phyloP scores from a whole-genome alignment of 1,140 invertebrate genomes.

The Lepidurus apus region DNA sequence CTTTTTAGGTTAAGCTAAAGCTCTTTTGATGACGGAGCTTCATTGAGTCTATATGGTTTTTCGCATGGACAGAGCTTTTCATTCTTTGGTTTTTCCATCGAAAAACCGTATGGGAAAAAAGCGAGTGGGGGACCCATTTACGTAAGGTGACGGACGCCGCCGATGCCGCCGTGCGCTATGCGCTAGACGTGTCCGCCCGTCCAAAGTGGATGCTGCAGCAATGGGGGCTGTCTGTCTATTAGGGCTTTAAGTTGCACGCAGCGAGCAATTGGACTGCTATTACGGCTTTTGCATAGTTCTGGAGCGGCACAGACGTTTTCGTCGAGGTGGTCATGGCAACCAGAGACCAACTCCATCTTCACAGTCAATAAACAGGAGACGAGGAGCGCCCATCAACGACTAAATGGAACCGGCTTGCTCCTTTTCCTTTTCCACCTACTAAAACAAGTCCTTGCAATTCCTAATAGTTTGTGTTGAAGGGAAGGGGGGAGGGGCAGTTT shows the following conservation, averaged over 20 bases:
- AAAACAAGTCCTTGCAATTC: too few relatives aligned
- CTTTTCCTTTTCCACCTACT: too few relatives aligned
- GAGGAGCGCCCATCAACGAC: slow-evolving; percentile 16
- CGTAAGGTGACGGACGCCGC: neutral
- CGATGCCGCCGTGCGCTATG: neutral
- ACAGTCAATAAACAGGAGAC: slow-evolving; percentile 18
- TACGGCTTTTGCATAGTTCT: neutral
- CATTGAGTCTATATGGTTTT: neutral
- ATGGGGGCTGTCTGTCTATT: neutral
- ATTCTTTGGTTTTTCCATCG: too few relatives aligned
- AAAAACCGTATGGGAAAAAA: too few relatives aligned
- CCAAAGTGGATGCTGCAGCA: neutral
- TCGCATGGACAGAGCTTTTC: too few relatives aligned
- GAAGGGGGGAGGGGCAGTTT: too few relatives aligned
- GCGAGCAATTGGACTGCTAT: neutral
- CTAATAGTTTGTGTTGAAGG: too few relatives aligned
- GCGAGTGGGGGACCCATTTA: too few relatives aligned
- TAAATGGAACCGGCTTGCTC: neutral
- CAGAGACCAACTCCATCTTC: slow-evolving; percentile 16
- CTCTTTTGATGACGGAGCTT: neutral
- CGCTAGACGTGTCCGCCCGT: neutral
- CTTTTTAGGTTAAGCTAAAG: neutral
- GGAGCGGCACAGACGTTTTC: neutral
- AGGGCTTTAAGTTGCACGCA: slow-evolving; percentile 1
- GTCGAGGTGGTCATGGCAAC: slow-evolving; percentile 20